These are phyloP conservation scores for Drosophila pseudotalamancana DNA, from an alignment of 2,888 invertebrate genomes.

Conservation along the genomic window DNA sequence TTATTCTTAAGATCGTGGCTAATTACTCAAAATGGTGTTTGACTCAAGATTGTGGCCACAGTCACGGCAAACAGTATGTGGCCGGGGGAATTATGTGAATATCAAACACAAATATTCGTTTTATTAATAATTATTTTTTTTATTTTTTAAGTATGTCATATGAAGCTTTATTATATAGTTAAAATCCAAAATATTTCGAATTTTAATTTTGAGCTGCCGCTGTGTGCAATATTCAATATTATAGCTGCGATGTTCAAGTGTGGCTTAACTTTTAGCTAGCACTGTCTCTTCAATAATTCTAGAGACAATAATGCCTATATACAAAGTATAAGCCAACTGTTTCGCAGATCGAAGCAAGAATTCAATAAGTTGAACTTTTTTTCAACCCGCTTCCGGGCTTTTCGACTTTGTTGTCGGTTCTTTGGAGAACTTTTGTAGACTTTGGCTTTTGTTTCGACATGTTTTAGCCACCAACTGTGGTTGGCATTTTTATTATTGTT, in stretches of 20 bases:
- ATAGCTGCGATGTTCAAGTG: no score
- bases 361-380: slow-evolving; percentile 70
- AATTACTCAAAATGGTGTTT: slow-evolving; percentile 59
- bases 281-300: slow-evolving; percentile 29
- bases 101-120: not conserved
- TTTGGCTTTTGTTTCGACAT: slow-evolving; percentile 38
- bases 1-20: slow-evolving; percentile 72
- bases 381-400: slow-evolving; percentile 67
- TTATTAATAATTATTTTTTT: no score
- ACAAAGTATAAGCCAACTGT: slow-evolving; percentile 22
- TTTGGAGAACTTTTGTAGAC: slow-evolving; percentile 32
- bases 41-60: slow-evolving; percentile 27
- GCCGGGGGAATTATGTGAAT: not conserved
- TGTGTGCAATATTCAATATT: no score
- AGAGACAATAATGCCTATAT: no score
- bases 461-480: slow-evolving; percentile 71
- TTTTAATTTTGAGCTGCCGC: no score
- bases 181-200: no score
- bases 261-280: slow-evolving; percentile 6
- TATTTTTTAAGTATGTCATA: no score
- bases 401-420: slow-evolving; percentile 28
- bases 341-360: slow-evolving; percentile 60
- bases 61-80: slow-evolving; percentile 8
- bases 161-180: not conserved
- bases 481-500: slow-evolving; percentile 78